Base-by-base conservation (phyloP, 37 sponge, comb jelly and placozoan genomes). In the Oopsacas minuta region DNA sequence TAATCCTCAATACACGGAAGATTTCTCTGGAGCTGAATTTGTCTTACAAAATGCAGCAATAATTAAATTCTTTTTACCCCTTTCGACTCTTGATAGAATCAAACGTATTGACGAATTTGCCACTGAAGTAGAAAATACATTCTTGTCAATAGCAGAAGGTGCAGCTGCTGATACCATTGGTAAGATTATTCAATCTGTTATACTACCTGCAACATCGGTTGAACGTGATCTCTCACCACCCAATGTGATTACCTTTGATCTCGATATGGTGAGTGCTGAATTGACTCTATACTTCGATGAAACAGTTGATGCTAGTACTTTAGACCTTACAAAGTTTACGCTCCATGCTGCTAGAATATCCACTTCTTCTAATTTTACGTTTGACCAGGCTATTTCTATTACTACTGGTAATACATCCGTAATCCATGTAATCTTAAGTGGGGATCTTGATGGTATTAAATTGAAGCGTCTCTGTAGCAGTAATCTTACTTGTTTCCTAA, bases 221-320 rank as follows among this genome's bases (percentile, higher is more conserved):
- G 75, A 25, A 61, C 75, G 75, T n/a, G 75, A 61, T 61, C 75
- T 61, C 17, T 61, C 75, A 32, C 81, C 81, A 23, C 86, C 86
- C 81, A 36, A 36, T 82, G 81, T 85, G 23, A 81, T 85, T 36
- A 25, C 5, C 3, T 85, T 85, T 81, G 86, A 85, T 82, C 1
- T 85, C 81, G 83, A 95, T 84, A 37, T 89, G 28, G 42, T 46
- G 39, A 20, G 17, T 0, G 90, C 90, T 32, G 25, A 37, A 34
- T 69, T 95, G 23, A 23, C 82, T 0, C 84, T 95, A 3, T 75
- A 82, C 30, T 95, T 95, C 82, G 89, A 89, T 52, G 96, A 95
- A 86, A 95, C 93, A 0, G 91, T 95, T 38, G 88, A 95, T 82
- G 83, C 85, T 20, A 36, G 61, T 12, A 88, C 91, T 1, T 49